These are phyloP conservation scores for Brachystomella parvula DNA, from an alignment of 1,140 invertebrate genomes.

Conservation along the genomic window DNA sequence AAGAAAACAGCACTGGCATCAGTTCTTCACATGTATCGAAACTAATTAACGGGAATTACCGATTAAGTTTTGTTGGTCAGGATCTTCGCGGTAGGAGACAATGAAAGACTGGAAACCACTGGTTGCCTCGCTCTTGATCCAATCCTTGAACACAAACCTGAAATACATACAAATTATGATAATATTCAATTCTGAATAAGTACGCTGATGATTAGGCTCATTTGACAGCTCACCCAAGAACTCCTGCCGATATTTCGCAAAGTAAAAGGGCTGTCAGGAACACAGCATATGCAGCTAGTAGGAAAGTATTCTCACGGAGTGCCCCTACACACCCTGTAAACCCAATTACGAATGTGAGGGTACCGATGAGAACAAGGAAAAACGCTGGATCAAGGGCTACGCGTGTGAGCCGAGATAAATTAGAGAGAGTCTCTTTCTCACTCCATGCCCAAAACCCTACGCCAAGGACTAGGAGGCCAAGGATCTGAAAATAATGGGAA, in stretches of 20 bases:
- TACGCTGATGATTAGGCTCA: neutral
- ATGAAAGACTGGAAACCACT: slow-evolving; percentile 87
- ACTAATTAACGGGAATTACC: too few species aligned
- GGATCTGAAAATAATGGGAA: slow-evolving; percentile 57
- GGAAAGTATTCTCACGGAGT: slow-evolving; percentile 74
- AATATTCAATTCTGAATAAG: neutral
- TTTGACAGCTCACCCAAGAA: slow-evolving; percentile 54
- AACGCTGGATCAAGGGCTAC: slow-evolving; percentile 92
- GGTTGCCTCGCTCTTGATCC: slow-evolving; percentile 86
- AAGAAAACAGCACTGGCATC: too few species aligned
- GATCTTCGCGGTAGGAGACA: slow-evolving; percentile 91
- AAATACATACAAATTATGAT: slow-evolving; percentile 4
- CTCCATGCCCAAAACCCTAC: slow-evolving; percentile 94
- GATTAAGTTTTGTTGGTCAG: slow-evolving; percentile 94
- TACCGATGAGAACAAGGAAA: slow-evolving; percentile 79
- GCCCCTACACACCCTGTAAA: slow-evolving; percentile 97
- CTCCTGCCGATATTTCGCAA: slow-evolving; percentile 80
- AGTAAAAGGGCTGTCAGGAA: slow-evolving; percentile 80
- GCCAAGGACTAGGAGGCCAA: slow-evolving; percentile 73
- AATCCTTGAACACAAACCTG: slow-evolving; percentile 84
- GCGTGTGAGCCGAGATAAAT: slow-evolving; percentile 72
- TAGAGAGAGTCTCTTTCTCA: slow-evolving; percentile 93
- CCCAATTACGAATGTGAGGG: slow-evolving; percentile 35
- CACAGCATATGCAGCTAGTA: slow-evolving; percentile 85
- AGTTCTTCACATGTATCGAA: slow-evolving; percentile 16